A percentile compares a stretch with the other conserved stretches of the same genome.
Conservation (phyloP, 92 coral and sea anemone species). For the Paragorgia papillata region DNA sequence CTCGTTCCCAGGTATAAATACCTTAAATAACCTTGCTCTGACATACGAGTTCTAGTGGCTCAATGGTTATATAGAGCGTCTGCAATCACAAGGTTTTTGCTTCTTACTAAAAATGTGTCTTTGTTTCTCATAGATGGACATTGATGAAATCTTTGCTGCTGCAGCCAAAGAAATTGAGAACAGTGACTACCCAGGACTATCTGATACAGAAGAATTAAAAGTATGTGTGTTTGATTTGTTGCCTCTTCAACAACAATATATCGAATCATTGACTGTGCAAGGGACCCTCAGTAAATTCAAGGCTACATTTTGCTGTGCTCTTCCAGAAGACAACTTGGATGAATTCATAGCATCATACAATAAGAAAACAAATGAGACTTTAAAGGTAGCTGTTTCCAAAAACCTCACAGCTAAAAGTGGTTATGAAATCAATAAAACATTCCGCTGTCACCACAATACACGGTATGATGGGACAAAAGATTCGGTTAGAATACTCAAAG, state of each 20-base stretch:
- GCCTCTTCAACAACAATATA: constrained; percentile 8
- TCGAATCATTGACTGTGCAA: neutral
- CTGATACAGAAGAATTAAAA: constrained; percentile 15
- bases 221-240: constrained; percentile 7
- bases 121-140: constrained; percentile 9
- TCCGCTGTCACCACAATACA: constrained; percentile 31
- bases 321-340: constrained; percentile 18
- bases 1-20: too few relatives aligned
- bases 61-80: too few relatives aligned
- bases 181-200: constrained; percentile 1
- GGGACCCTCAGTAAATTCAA: constrained; percentile 20
- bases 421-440: constrained; percentile 21
- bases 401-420: neutral
- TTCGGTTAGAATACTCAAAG: neutral
- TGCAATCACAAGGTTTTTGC: too few relatives aligned
- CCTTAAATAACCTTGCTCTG: too few relatives aligned
- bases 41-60: too few relatives aligned
- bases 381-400: constrained; percentile 11
- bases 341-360: constrained; percentile 12
- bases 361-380: constrained; percentile 19
- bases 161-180: constrained; percentile 31
- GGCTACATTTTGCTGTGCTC: constrained; percentile 11
- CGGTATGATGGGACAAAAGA: constrained; percentile 18
- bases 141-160: constrained; percentile 18
- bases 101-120: too few relatives aligned